Evolutionary conservation across 2,888 invertebrate genomes (phyloP).

Genomic region (Eilema depressum): DNA sequence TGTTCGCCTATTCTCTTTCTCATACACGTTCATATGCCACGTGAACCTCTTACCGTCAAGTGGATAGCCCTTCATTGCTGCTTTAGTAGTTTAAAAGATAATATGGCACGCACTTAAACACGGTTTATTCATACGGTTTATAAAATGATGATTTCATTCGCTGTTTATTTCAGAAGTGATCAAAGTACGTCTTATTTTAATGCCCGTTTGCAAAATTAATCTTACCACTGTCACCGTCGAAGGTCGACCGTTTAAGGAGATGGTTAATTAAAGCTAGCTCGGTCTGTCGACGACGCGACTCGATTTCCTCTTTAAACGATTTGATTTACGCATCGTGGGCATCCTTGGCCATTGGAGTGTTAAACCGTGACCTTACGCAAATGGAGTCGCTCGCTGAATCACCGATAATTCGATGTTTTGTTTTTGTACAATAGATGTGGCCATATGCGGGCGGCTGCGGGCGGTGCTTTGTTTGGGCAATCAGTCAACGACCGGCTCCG

Average conservation of each 20-base stretch:
- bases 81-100: background rate
- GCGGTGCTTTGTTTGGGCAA: constrained; percentile 64
- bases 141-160: constrained; percentile 21
- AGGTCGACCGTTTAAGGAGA: constrained; percentile 72
- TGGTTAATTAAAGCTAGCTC: constrained; percentile 75
- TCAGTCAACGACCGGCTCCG: constrained; percentile 74
- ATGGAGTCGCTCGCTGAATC: constrained; percentile 73
- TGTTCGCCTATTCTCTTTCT: too few species aligned
- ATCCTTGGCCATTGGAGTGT: constrained; percentile 66
- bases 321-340: constrained; percentile 73
- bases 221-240: constrained; percentile 64
- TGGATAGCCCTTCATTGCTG: too few species aligned
- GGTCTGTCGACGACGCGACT: constrained; percentile 52
- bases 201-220: constrained; percentile 68
- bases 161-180: constrained; percentile 35
- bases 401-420: constrained; percentile 67
- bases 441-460: constrained; percentile 63
- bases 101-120: background rate
- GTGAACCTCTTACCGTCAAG: too few species aligned
- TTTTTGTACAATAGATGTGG: constrained; percentile 61
- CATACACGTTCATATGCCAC: too few species aligned
- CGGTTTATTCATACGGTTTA: background rate
- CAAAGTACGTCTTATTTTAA: constrained; percentile 45
- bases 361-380: constrained; percentile 76
- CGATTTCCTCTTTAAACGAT: constrained; percentile 70